Percentiles rank a stretch among this genome's conserved stretches.
Conservation (phyloP, 2,888 invertebrate genomes). For the Podotricha telesiphe region DNA sequence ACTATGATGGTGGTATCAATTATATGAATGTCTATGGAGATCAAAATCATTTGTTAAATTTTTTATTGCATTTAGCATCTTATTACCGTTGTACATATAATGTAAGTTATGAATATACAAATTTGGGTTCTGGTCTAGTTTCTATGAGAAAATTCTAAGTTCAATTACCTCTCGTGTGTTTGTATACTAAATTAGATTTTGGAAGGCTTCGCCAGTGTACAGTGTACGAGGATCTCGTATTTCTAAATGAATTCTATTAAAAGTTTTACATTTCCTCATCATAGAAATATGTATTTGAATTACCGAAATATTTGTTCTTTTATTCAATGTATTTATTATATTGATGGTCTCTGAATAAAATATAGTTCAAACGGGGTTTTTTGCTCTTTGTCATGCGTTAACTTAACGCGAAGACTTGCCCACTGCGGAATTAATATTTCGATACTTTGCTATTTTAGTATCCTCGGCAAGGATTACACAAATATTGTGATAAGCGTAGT, state of each 20-base stretch:
- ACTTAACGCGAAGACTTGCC: no score
- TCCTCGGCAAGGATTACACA: neutral
- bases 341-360: neutral
- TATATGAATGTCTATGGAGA: no score
- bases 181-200: slow-evolving; percentile 17
- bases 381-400: no score
- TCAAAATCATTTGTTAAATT: neutral
- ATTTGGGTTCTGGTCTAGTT: slow-evolving; percentile 14
- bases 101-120: slow-evolving; percentile 9
- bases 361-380: no score
- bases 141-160: slow-evolving; percentile 11
- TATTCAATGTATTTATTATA: neutral
- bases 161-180: slow-evolving; percentile 10
- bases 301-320: neutral
- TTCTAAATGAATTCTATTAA: neutral
- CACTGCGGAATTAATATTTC: neutral
- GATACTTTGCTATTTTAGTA: neutral
- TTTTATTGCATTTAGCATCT: neutral
- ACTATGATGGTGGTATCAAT: no score
- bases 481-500: neutral
- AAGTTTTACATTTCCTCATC: neutral
- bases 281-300: neutral
- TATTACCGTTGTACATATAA: neutral
- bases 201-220: neutral
- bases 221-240: neutral